phyloP scores from a whole-genome alignment of 2,888 invertebrate species.

The Antitype chi region DNA sequence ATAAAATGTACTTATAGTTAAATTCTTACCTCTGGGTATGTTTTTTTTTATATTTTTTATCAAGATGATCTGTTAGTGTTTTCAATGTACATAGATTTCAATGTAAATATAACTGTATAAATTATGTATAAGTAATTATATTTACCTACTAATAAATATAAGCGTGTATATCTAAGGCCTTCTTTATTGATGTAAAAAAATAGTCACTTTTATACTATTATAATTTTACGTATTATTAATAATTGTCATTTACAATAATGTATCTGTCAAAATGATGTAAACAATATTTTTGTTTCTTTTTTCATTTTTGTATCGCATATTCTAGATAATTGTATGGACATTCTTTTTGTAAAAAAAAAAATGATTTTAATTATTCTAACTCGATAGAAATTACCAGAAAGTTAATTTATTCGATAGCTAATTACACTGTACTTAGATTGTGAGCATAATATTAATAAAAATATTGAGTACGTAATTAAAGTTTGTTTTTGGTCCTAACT shows the following conservation, averaged over 20 bases:
- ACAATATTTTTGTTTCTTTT: conserved; percentile 41
- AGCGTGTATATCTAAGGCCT: conserved; percentile 60
- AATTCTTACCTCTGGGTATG: conserved; percentile 64
- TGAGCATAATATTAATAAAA: conserved; percentile 86
- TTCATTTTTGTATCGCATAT: conserved; percentile 43
- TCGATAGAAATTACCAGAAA: conserved; percentile 81
- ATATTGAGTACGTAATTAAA: conserved; percentile 80
- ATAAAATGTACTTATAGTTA: conserved; percentile 65
- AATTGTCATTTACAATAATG: conserved; percentile 52
- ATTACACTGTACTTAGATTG: conserved; percentile 88
- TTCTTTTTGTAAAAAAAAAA: conserved; percentile 66
- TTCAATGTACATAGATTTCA: conserved; percentile 76
- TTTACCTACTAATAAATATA: conserved; percentile 62
- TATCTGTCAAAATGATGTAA: conserved; percentile 47
- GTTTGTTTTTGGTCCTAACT: conserved; percentile 4
- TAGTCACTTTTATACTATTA: conserved; percentile 67
- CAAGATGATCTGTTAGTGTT: conserved; percentile 84
- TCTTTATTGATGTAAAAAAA: conserved; percentile 64
- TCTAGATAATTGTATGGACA: conserved; percentile 58
- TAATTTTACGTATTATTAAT: conserved; percentile 58
- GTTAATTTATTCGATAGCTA: conserved; percentile 87
- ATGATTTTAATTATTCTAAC: conserved; percentile 75
- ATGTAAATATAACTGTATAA: conserved; percentile 82
- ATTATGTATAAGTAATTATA: conserved; percentile 67
- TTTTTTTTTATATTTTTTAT: conserved; percentile 69